Percentiles rank a stretch among this genome's conserved stretches.
Evolutionary conservation across 2,113 vertebrate genomes (phyloP).

Genomic region (Aspiorhynchus laticeps): DNA sequence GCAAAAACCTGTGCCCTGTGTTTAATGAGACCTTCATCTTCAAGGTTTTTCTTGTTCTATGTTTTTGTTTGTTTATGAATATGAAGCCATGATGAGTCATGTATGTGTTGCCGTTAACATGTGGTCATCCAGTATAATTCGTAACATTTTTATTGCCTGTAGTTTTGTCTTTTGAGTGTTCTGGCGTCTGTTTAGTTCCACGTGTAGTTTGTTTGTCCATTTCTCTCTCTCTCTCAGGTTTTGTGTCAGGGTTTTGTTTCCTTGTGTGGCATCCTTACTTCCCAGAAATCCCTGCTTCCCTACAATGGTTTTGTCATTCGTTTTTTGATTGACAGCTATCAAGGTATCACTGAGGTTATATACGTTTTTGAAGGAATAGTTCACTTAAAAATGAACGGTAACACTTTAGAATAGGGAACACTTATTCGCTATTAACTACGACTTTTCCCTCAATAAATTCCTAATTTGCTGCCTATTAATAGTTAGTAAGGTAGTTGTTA

Average conservation of each 20-base stretch:
- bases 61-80: background rate
- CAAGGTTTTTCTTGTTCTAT: conserved; percentile 73
- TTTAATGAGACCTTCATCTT: conserved; percentile 90
- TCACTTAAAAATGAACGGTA: conserved; percentile 20
- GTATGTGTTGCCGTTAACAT: background rate
- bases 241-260: conserved; percentile 45
- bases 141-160: background rate
- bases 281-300: conserved; percentile 40
- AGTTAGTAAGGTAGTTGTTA: too few relatives aligned
- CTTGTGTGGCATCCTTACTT: conserved; percentile 34
- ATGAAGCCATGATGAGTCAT: background rate
- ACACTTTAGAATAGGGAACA: too few relatives aligned
- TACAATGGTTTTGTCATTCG: conserved; percentile 46
- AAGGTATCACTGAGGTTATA: conserved; percentile 45
- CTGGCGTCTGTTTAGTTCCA: conserved; percentile 28
- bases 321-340: conserved; percentile 42
- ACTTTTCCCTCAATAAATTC: too few relatives aligned
- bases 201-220: conserved; percentile 24
- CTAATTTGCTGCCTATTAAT: too few relatives aligned
- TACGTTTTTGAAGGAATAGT: background rate
- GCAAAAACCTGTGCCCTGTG: conserved; percentile 87
- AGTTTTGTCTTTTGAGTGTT: conserved; percentile 23
- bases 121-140: background rate
- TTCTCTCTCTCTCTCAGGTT: conserved; percentile 51
- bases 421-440: too few relatives aligned